These are phyloP conservation scores for Delphinus delphis DNA, from an alignment of 2,113 vertebrate genomes.

Conservation along the genomic window DNA sequence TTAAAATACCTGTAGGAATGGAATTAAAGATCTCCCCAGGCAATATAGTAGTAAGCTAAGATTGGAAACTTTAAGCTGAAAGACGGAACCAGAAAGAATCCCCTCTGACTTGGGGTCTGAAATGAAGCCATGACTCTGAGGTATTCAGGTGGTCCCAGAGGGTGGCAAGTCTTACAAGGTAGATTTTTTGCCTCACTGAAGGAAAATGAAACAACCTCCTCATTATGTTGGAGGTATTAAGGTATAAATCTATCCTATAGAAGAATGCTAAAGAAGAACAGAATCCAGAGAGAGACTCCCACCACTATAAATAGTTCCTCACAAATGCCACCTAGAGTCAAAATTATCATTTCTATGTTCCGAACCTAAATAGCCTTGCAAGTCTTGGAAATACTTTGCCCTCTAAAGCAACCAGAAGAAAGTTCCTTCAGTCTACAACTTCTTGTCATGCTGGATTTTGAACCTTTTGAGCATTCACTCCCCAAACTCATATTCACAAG, in stretches of 20 bases:
- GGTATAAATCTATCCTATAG: neutral
- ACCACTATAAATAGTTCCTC: neutral
- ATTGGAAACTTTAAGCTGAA: neutral
- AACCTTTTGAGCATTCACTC: neutral
- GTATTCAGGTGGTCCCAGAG: neutral
- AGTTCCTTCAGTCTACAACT: neutral
- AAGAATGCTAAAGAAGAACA: slow-evolving; percentile 46
- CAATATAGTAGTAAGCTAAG: neutral
- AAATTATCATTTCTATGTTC: slow-evolving; percentile 41
- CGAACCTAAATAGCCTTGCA: slow-evolving; percentile 46
- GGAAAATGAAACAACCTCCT: slow-evolving; percentile 19
- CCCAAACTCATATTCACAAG: slow-evolving; percentile 48
- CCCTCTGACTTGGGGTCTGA: neutral
- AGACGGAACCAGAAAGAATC: neutral
- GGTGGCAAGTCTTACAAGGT: neutral
- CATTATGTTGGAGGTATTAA: slow-evolving; percentile 32
- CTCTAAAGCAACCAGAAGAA: neutral
- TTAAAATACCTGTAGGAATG: neutral
- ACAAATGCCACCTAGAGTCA: slow-evolving; percentile 8
- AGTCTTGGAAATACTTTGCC: neutral
- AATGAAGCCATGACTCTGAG: neutral
- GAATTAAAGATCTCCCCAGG: neutral
- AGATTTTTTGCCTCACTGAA: neutral
- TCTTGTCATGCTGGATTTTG: neutral
- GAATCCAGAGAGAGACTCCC: neutral